Percentiles rank a stretch among this genome's conserved stretches.
Conservation (phyloP, 2,797 vertebrate genomes). For the Pseudomugil gertrudae region DNA sequence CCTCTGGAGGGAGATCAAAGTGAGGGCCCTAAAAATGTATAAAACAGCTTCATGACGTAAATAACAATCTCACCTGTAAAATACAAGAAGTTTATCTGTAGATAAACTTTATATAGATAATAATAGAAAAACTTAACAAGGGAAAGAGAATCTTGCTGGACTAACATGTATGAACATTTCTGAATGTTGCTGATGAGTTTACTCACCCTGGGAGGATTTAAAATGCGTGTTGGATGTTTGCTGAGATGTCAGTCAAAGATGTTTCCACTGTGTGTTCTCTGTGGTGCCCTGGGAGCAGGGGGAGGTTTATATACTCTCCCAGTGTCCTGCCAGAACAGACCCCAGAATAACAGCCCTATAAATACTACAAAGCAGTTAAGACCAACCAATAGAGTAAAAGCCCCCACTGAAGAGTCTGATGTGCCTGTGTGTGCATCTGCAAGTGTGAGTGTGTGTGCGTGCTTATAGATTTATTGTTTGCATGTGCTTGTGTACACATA, state of each 20-base stretch:
- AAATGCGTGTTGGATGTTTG: conserved; percentile 58
- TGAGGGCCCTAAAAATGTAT: conserved; percentile 8
- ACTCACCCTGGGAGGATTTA: conserved; percentile 69
- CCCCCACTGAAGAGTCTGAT: conserved; percentile 60
- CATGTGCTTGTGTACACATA: conserved; percentile 17
- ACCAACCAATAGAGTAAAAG: conserved; percentile 74
- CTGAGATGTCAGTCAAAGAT: conserved; percentile 50
- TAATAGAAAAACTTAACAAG: neutral
- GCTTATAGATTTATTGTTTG: conserved; percentile 28
- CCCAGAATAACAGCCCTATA: conserved; percentile 84
- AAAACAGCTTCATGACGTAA: neutral
- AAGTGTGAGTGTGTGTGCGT: neutral
- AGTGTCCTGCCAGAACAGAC: conserved; percentile 68
- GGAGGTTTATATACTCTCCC: conserved; percentile 74
- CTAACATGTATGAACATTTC: conserved; percentile 6
- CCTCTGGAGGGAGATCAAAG: conserved; percentile 38
- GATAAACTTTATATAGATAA: too few relatives aligned
- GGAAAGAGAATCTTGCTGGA: neutral
- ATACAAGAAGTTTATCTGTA: neutral
- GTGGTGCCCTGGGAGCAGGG: conserved; percentile 54
- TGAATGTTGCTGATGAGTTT: conserved; percentile 8
- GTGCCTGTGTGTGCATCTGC: conserved; percentile 42
- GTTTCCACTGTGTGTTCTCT: conserved; percentile 69
- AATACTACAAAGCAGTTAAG: conserved; percentile 84
- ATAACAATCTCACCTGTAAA: neutral